Evolutionary conservation across 2,888 invertebrate species (phyloP).

Genomic region (Melipona beecheii): DNA sequence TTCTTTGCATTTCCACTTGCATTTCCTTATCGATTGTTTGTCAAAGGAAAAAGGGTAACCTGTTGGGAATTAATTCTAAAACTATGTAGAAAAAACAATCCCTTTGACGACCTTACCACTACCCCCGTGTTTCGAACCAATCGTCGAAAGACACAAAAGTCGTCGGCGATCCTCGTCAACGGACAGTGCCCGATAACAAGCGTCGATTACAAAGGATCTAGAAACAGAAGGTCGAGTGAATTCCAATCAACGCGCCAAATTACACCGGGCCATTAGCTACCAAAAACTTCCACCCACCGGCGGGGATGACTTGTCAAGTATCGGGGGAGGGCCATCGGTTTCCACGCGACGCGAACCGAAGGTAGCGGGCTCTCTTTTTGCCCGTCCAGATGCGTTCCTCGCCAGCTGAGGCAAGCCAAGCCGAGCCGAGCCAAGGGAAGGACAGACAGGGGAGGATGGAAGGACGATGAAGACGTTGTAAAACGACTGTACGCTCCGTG

Average conservation of each 20-base stretch:
- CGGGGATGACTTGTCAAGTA: constrained; percentile 62
- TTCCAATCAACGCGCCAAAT: constrained; percentile 64
- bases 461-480: constrained; percentile 80
- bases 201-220: constrained; percentile 11
- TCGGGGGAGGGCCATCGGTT: constrained; percentile 52
- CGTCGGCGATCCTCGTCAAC: constrained; percentile 40
- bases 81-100: neutral
- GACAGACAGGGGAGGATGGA: constrained; percentile 22
- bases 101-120: too few relatives aligned
- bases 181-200: constrained; percentile 25
- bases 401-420: constrained; percentile 2
- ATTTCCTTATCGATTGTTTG: too few relatives aligned
- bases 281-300: constrained; percentile 64
- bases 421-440: neutral
- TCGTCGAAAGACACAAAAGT: neutral
- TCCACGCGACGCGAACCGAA: constrained; percentile 47
- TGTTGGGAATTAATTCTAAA: too few relatives aligned
- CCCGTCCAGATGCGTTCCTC: constrained; percentile 62
- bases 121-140: neutral
- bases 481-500: constrained; percentile 78
- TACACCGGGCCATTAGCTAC: constrained; percentile 64
- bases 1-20: too few relatives aligned
- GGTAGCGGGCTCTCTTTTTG: constrained; percentile 47
- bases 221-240: constrained; percentile 46
- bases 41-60: neutral